Conservation (phyloP, 2,888 invertebrate species). For the Sacculina carcini region DNA sequence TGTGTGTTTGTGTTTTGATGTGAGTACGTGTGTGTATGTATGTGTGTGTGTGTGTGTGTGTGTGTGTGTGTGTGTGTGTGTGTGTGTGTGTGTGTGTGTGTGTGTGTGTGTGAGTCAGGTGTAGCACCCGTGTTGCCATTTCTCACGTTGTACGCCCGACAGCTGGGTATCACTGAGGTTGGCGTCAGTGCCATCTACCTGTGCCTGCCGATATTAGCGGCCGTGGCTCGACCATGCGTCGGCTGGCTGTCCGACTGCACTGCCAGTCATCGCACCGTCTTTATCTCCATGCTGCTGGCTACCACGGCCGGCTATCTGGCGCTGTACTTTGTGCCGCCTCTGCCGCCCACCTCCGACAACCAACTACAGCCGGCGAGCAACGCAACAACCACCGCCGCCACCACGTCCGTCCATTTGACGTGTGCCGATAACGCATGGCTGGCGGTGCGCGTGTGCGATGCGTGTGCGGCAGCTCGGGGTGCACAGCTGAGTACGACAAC, state of each 20-base stretch:
- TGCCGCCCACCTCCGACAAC: neutral
- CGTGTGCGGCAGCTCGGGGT: neutral
- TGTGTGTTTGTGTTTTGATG: neutral
- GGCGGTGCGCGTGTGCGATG: neutral
- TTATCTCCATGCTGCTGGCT: conserved; percentile 14
- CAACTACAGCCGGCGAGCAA: too few relatives aligned
- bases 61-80: neutral
- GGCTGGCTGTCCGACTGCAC: conserved; percentile 9
- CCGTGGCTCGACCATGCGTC: conserved; percentile 9
- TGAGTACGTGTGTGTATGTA: neutral
- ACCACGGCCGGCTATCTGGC: conserved; percentile 1
- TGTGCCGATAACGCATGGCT: neutral
- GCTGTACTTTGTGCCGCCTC: neutral
- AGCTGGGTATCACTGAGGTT: conserved; percentile 42
- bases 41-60: neutral
- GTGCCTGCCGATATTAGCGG: conserved; percentile 9
- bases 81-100: neutral
- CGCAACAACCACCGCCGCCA: neutral
- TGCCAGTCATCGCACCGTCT: conserved; percentile 12
- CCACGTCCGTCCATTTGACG: neutral
- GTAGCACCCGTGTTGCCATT: conserved; percentile 47
- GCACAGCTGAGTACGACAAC: neutral
- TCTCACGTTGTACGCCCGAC: conserved; percentile 38
- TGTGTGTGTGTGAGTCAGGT: conserved; percentile 1
- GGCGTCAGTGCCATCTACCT: conserved; percentile 10